A percentile compares a stretch with the other conserved stretches of the same genome.
phyloP scores from a whole-genome alignment of 2,113 vertebrate species.

The Hirundichthys speculiger region DNA sequence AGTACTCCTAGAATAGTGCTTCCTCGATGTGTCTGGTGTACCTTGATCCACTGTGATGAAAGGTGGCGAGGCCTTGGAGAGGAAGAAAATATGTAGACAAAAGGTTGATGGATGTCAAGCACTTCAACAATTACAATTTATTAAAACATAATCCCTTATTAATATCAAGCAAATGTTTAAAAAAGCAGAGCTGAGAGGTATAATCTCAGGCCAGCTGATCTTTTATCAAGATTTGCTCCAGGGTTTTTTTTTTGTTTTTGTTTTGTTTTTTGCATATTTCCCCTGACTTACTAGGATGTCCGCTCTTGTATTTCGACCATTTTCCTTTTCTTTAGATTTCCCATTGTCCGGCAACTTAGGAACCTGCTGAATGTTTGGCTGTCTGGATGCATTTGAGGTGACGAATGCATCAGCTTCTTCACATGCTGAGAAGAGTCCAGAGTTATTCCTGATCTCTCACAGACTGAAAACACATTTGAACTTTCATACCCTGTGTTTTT shows the following conservation, averaged over 20 bases:
- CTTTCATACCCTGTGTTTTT: background rate
- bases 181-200: too few relatives aligned
- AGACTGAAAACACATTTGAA: slow-evolving; percentile 17
- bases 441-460: slow-evolving; percentile 17
- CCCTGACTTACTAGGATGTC: slow-evolving; percentile 39
- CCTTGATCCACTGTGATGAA: slow-evolving; percentile 52
- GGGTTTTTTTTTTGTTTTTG: too few relatives aligned
- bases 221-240: too few relatives aligned
- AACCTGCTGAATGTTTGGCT: slow-evolving; percentile 56
- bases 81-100: background rate
- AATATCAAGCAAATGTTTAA: too few relatives aligned
- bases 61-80: slow-evolving; percentile 40
- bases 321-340: slow-evolving; percentile 46
- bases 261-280: too few relatives aligned
- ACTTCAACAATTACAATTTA: too few relatives aligned
- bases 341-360: slow-evolving; percentile 45
- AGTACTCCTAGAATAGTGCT: slow-evolving; percentile 19
- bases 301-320: slow-evolving; percentile 21
- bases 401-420: slow-evolving; percentile 79
- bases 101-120: background rate
- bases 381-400: slow-evolving; percentile 35
- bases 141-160: too few relatives aligned
- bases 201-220: too few relatives aligned
- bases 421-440: slow-evolving; percentile 41
- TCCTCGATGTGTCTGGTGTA: slow-evolving; percentile 55